Evolutionary conservation across 2,888 invertebrate species (phyloP).

Genomic region (Cordylochernes scorpioides): DNA sequence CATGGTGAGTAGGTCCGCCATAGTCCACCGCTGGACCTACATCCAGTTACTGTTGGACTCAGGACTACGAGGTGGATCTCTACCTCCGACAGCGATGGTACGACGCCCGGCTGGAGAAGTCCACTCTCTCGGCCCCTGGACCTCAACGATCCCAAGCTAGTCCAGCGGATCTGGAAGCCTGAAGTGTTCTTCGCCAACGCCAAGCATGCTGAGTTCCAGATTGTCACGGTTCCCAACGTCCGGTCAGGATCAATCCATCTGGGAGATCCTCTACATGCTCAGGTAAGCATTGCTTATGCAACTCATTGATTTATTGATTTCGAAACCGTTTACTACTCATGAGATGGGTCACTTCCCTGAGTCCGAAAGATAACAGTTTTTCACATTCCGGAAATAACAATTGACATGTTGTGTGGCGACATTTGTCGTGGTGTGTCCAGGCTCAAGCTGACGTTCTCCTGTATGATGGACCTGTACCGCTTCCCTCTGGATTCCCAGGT

Average conservation of each 20-base stretch:
- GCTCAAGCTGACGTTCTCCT: slow-evolving; percentile 13
- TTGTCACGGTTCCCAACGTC: slow-evolving; percentile 27
- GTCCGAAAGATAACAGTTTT: no score
- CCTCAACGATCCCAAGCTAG: slow-evolving; percentile 22
- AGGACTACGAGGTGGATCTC: slow-evolving; percentile 15
- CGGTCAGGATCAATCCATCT: no score
- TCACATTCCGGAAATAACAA: no score
- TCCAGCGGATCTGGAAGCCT: slow-evolving; percentile 27
- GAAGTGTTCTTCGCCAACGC: slow-evolving; percentile 25
- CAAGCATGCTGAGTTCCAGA: slow-evolving; percentile 27
- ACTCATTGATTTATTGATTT: no score
- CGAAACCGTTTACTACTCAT: no score
- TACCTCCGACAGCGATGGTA: slow-evolving; percentile 13
- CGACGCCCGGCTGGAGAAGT: slow-evolving; percentile 15
- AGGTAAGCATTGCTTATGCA: no score
- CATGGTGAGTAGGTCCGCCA: slow-evolving; percentile 22
- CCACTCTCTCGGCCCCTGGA: slow-evolving; percentile 14
- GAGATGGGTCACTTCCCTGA: no score
- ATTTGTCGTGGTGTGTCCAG: no score
- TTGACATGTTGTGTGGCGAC: no score
- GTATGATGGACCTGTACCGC: slow-evolving; percentile 13
- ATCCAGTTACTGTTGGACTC: no score
- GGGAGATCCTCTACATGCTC: slow-evolving; percentile 27
- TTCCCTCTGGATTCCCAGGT: slow-evolving; percentile 13
- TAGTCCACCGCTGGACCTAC: no score